Percentiles rank a stretch among this genome's conserved stretches.
Conservation (phyloP, 2,113 vertebrate species). For the Ictidomys tridecemlineatus region DNA sequence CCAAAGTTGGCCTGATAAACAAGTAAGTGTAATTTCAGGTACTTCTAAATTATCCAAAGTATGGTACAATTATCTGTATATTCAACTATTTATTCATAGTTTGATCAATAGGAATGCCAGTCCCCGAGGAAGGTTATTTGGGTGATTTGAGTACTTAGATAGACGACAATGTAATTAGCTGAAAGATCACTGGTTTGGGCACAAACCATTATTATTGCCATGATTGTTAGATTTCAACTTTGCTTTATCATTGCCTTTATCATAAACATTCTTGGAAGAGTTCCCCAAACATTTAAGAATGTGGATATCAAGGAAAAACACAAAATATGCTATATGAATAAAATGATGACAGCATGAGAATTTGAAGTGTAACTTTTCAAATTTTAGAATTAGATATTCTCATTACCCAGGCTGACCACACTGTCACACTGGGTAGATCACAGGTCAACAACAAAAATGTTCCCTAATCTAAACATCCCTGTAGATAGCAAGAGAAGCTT, state of each 20-base stretch:
- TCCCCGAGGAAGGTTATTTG: not conserved
- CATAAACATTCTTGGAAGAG: slow-evolving; percentile 22
- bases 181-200: not conserved
- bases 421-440: not conserved
- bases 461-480: not conserved
- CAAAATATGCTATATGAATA: not conserved
- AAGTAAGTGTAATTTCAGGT: not conserved
- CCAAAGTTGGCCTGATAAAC: not conserved
- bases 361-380: slow-evolving; percentile 27
- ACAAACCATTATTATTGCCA: slow-evolving; percentile 49
- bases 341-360: slow-evolving; percentile 4
- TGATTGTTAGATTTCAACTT: not conserved
- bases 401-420: not conserved
- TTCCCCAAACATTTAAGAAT: slow-evolving; percentile 51
- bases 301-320: not conserved
- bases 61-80: not conserved
- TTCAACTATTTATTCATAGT: not conserved
- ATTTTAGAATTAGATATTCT: slow-evolving; percentile 34
- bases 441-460: not conserved
- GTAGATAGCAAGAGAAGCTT: not conserved
- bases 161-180: slow-evolving; percentile 42
- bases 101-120: not conserved
- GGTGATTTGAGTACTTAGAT: not conserved
- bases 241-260: slow-evolving; percentile 43
- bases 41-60: not conserved